These are phyloP conservation scores for Hyperoplus lanceolatus DNA, from an alignment of 2,797 vertebrate species.

Conservation along the genomic window DNA sequence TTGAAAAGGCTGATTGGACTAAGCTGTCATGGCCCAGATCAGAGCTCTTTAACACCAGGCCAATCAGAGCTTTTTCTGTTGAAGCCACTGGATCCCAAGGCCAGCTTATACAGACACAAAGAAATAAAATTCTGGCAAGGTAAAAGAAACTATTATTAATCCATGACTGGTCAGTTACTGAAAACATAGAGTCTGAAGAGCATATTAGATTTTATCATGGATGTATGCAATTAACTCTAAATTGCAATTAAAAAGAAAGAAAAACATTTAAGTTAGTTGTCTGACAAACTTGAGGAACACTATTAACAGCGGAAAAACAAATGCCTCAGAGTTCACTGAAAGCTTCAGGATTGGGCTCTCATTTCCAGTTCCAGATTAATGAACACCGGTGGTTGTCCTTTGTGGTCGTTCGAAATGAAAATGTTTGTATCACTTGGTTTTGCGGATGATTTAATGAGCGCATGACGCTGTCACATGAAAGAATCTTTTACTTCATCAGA, in stretches of 20 bases:
- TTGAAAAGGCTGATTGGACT: slow-evolving; percentile 94
- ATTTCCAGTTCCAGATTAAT: slow-evolving; percentile 60
- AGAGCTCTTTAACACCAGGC: slow-evolving; percentile 86
- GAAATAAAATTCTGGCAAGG: slow-evolving; percentile 22
- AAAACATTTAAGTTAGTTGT: slow-evolving; percentile 36
- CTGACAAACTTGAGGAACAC: slow-evolving; percentile 12
- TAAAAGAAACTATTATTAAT: slow-evolving; percentile 12
- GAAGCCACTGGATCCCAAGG: slow-evolving; percentile 56
- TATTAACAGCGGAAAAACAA: slow-evolving; percentile 11
- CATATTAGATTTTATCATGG: neutral
- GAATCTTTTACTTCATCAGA: slow-evolving; percentile 53
- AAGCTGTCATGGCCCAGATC: slow-evolving; percentile 87
- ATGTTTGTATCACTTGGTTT: slow-evolving; percentile 75
- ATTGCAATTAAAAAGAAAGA: slow-evolving; percentile 24
- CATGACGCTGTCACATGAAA: slow-evolving; percentile 81
- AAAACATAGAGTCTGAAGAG: neutral
- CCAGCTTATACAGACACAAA: neutral
- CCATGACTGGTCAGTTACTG: neutral
- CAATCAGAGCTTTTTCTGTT: slow-evolving; percentile 70
- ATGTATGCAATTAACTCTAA: slow-evolving; percentile 13
- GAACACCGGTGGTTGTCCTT: slow-evolving; percentile 56
- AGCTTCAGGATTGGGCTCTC: slow-evolving; percentile 34
- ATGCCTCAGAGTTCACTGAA: slow-evolving; percentile 43
- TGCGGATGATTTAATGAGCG: slow-evolving; percentile 77
- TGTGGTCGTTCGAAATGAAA: slow-evolving; percentile 67